Evolutionary conservation across 1,140 invertebrate genomes (phyloP), one percentile per base, ranked within the genome.

Genomic region (Papilio aristodemus): DNA sequence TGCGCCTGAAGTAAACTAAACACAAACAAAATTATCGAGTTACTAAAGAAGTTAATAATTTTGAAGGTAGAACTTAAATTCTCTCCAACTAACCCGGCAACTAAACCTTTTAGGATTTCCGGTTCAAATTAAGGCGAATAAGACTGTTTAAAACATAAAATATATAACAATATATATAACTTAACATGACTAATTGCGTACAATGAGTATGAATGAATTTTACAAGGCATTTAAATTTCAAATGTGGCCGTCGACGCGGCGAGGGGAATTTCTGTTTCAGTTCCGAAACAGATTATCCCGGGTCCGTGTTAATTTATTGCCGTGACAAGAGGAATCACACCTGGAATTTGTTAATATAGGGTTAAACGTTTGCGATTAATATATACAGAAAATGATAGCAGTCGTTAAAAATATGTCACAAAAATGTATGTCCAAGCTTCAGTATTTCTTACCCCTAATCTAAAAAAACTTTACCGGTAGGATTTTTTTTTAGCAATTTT

Each of bases 221-320:
- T 22, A 13, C 8, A 22, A 10, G 46, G 46, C 9, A 54, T 54
- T 54, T 54, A 54, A 54, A 54, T 54, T 54, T 22, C 46, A 54
- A 54, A 54, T 54, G 11, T 11, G 46, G 19, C 60, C 19, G 70
- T 77, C 68, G 66, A 64, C 43, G 27, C 19, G 50, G 17, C 57
- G 71, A 76, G 74, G 68, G 74, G 77, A 78, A 82, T 81, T 82
- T 68, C 75, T 77, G 80, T 82, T 82, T 79, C 78, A 71, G 46
- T 73, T 71, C 70, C 70, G 59, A 50, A 64, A 67, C 50, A 76
- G 62, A 77, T 75, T 74, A 71, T 73, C 74, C 68, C 46, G 19
- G 46, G 22, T 22, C 37, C 19, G 46, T 72, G 58, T 66, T 75
- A 74, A 81, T 77, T 72, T 71, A 71, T 75, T 58, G 46, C 58